Evolutionary conservation across 2,113 vertebrate species (phyloP).

Genomic region (Antigone vipio): DNA sequence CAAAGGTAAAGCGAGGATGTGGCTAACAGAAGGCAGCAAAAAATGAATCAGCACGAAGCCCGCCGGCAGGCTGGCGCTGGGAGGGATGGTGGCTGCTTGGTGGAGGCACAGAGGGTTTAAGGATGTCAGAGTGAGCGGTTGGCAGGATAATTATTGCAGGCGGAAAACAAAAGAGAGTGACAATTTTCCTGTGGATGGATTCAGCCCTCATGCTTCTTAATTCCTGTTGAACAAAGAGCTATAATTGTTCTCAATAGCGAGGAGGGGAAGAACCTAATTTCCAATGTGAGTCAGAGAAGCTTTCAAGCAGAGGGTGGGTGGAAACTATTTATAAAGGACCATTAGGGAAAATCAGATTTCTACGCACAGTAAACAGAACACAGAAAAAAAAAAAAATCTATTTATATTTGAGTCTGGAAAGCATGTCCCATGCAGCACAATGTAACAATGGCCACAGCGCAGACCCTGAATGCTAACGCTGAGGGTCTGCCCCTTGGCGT

Average conservation of each 20-base stretch:
- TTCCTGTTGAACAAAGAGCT: slow-evolving; percentile 68
- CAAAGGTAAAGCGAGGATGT: neutral
- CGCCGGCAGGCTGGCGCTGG: neutral
- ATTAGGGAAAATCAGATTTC: slow-evolving; percentile 60
- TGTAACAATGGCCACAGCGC: neutral
- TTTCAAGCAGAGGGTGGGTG: slow-evolving; percentile 63
- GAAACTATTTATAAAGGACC: slow-evolving; percentile 68
- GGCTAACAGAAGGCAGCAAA: neutral
- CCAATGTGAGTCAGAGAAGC: slow-evolving; percentile 65
- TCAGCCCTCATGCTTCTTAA: slow-evolving; percentile 66
- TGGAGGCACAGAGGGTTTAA: neutral
- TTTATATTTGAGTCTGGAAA: slow-evolving; percentile 51
- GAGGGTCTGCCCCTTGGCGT: neutral
- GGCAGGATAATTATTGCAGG: slow-evolving; percentile 63
- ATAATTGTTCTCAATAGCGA: slow-evolving; percentile 69
- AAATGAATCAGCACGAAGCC: slow-evolving; percentile 24
- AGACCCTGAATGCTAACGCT: neutral
- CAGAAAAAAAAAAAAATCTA: slow-evolving; percentile 16
- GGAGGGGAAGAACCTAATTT: slow-evolving; percentile 68
- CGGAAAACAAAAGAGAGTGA: slow-evolving; percentile 63
- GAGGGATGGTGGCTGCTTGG: neutral
- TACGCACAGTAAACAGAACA: slow-evolving; percentile 53
- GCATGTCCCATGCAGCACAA: neutral
- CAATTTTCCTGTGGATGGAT: slow-evolving; percentile 66
- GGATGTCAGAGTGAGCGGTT: slow-evolving; percentile 43